Evolutionary conservation across 2,888 invertebrate species (phyloP), one percentile per base, ranked within the genome.

Genomic region (Orthonychiurus folsomi): DNA sequence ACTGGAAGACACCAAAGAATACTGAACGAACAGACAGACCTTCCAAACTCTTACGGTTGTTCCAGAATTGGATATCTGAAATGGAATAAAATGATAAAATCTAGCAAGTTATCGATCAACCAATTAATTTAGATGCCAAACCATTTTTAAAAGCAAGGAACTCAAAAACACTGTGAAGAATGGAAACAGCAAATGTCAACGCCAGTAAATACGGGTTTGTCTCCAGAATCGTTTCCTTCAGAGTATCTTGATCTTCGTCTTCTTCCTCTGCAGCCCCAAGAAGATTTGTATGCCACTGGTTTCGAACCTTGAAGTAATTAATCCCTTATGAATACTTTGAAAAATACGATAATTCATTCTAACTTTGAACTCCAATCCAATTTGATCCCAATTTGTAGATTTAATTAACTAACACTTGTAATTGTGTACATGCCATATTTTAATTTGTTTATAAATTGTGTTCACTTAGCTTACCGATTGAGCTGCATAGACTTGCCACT

Each of bases 101-200:
- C n/a, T n/a, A 56, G 20, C 9, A 28, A 2, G n/a, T 24, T 23
- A 3, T 55, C 25, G 12, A 15, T 55, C 26, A 3, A 5, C 3
- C 55, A 55, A 55, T 3, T 15, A 12, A 47, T 27, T 23, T 3
- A 25, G 70, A 76, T 77, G n/a, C n/a, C n/a, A n/a, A 76, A 85
- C 85, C 99, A 80, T 99, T 99, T 81, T 99, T 99, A 78, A 99
- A 99, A 53, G 99, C 99, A 62, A 99, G 81, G 72, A 99, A 84
- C 78, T 99, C 99, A 80, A 99, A 99, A 67, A 99, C 85, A 63
- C 94, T 96, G 80, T 99, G 99, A 23, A 99, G 81, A 63, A 99
- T 84, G 0, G 97, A 96, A 0, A 99, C 88, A 60, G 86, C 82
- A 65, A 96, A 85, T 1, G 99, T 99, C 61, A 96, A 77, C 2